Percentiles rank a stretch among this genome's conserved stretches.
Evolutionary conservation across 2,797 vertebrate species (phyloP).

Genomic region (Phoebastria nigripes): DNA sequence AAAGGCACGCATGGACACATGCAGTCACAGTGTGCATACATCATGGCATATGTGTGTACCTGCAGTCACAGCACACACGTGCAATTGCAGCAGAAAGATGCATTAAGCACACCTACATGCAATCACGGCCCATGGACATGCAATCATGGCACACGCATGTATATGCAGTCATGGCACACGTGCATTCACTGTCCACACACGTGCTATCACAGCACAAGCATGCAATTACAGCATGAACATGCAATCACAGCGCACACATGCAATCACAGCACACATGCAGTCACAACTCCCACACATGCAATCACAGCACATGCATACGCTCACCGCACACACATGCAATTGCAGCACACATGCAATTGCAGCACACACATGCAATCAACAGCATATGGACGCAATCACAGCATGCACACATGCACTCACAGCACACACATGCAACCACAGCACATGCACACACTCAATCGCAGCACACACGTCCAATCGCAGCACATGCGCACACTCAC

Average conservation of each 20-base stretch:
- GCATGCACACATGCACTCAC: fast-evolving
- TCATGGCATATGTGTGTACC: not conserved
- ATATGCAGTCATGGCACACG: too few species aligned
- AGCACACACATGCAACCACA: fast-evolving
- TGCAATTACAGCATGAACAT: too few species aligned
- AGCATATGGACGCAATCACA: too few species aligned
- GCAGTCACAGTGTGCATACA: fast-evolving
- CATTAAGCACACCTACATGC: fast-evolving
- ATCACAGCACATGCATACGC: not conserved
- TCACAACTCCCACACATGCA: not conserved
- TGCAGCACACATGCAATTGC: too few species aligned
- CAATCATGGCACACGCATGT: fast-evolving
- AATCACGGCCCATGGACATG: fast-evolving
- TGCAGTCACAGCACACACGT: fast-evolving
- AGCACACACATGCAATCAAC: fast-evolving
- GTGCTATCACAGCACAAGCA: too few species aligned
- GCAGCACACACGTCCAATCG: fast-evolving
- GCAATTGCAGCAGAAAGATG: not conserved
- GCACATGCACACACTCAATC: too few species aligned
- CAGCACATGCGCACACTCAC: fast-evolving
- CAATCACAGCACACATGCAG: not conserved
- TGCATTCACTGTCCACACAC: too few species aligned
- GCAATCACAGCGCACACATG: not conserved
- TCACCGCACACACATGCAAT: too few species aligned
- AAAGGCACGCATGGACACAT: fast-evolving